A percentile compares a stretch with the other conserved stretches of the same genome.
These are phyloP conservation scores for Alectura lathami DNA, from an alignment of 2,113 vertebrate species.

Conservation along the genomic window DNA sequence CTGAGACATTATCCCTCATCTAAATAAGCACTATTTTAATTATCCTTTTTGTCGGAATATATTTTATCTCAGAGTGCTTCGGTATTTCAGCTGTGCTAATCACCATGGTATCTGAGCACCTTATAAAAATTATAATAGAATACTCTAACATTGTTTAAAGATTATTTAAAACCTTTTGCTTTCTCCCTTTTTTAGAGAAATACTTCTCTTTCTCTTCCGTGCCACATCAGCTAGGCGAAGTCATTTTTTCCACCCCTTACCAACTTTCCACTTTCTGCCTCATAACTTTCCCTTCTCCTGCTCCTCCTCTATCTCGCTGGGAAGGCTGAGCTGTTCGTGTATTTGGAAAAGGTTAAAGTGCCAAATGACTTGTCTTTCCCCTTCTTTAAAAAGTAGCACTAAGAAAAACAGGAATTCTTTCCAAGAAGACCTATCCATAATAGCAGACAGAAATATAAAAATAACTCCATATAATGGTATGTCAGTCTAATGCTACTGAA, in stretches of 20 bases:
- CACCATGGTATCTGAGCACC: constrained; percentile 21
- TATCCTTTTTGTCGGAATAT: constrained; percentile 65
- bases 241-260: constrained; percentile 12
- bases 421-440: not conserved
- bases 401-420: not conserved
- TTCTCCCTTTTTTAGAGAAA: not conserved
- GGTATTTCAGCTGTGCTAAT: constrained; percentile 36
- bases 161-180: constrained; percentile 16
- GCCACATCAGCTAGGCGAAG: not conserved
- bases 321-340: constrained; percentile 10
- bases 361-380: constrained; percentile 29
- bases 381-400: not conserved
- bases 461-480: constrained; percentile 1
- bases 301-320: not conserved
- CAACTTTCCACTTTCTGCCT: constrained; percentile 15
- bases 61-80: constrained; percentile 28
- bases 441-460: not conserved
- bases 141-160: not conserved
- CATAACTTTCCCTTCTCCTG: constrained; percentile 16
- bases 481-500: not conserved
- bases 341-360: constrained; percentile 36
- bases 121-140: not conserved
- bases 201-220: not conserved
- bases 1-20: constrained; percentile 60
- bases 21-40: constrained; percentile 69